phyloP scores from a whole-genome alignment of 23 tunicate genomes.

The Botrylloides violaceus region DNA sequence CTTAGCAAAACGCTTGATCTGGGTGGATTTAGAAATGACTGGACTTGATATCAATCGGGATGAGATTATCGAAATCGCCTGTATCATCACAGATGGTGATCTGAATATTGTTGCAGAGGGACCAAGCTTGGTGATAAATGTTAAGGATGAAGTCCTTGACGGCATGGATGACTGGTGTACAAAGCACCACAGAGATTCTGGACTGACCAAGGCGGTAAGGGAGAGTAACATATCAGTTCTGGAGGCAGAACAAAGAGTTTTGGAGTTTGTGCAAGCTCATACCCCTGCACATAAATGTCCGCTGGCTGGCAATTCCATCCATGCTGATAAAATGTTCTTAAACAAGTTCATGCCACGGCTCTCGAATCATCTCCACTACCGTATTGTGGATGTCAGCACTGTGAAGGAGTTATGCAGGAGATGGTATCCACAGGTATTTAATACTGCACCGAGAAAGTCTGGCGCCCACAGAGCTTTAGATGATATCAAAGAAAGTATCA shows the following conservation, averaged over 20 bases:
- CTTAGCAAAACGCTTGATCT: constrained; percentile 26
- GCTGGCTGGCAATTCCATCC: constrained; percentile 89
- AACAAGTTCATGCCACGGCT: constrained; percentile 80
- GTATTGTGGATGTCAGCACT: constrained; percentile 84
- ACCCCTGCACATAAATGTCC: constrained; percentile 36
- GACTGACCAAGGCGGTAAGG: constrained; percentile 67
- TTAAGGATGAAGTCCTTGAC: constrained; percentile 36
- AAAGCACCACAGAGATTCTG: constrained; percentile 81
- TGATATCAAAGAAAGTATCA: constrained; percentile 76
- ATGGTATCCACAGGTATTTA: constrained; percentile 64
- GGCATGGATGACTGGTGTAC: constrained; percentile 85
- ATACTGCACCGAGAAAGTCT: constrained; percentile 24
- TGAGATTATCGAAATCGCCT: constrained; percentile 88
- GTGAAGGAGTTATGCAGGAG: constrained; percentile 86
- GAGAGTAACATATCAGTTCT: constrained; percentile 41
- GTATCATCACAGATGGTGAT: constrained; percentile 71
- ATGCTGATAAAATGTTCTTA: constrained; percentile 71
- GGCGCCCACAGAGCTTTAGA: constrained; percentile 62
- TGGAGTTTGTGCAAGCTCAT: constrained; percentile 49
- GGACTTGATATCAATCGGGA: constrained; percentile 80
- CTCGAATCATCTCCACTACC: constrained; percentile 57
- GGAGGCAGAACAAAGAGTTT: constrained; percentile 59
- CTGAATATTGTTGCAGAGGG: constrained; percentile 75
- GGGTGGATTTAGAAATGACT: constrained; percentile 92
- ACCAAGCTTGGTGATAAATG: constrained; percentile 63